Conservation (phyloP, 2,797 vertebrate species). For the Urophycis tenuis region DNA sequence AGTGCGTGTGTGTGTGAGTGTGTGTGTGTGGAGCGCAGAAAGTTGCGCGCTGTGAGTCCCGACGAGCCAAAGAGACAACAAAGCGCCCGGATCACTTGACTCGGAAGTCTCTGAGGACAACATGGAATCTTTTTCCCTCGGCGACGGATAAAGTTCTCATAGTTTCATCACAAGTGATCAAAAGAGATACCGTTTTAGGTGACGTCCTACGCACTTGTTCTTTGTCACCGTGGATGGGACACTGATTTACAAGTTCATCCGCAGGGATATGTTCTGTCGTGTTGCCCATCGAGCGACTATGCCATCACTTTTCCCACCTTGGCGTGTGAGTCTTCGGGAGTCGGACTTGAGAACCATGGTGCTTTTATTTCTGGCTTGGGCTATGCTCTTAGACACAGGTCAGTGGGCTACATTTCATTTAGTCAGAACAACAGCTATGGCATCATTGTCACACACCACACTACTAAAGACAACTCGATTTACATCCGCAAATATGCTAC, state of each 20-base stretch:
- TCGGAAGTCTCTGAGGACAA: not conserved
- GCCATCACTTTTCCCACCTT: no score
- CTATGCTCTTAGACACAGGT: constrained; percentile 60
- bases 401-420: constrained; percentile 30
- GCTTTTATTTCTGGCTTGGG: constrained; percentile 45
- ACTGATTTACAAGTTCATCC: no score
- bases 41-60: not conserved
- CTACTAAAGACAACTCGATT: not conserved
- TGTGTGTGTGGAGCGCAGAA: not conserved
- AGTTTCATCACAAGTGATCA: not conserved
- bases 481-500: no score
- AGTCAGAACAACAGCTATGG: no score
- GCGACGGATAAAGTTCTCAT: not conserved
- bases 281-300: no score
- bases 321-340: no score
- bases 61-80: not conserved
- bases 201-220: constrained; percentile 8
- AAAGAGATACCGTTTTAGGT: not conserved
- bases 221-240: constrained; percentile 34
- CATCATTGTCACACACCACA: not conserved
- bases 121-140: not conserved
- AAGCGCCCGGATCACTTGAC: not conserved
- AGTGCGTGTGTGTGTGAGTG: no score
- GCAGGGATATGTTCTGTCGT: no score
- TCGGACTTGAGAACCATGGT: constrained; percentile 37